Evolutionary conservation across 2,888 invertebrate genomes (phyloP), one percentile per base, ranked within the genome.

Genomic region (Terebella lapidaria): DNA sequence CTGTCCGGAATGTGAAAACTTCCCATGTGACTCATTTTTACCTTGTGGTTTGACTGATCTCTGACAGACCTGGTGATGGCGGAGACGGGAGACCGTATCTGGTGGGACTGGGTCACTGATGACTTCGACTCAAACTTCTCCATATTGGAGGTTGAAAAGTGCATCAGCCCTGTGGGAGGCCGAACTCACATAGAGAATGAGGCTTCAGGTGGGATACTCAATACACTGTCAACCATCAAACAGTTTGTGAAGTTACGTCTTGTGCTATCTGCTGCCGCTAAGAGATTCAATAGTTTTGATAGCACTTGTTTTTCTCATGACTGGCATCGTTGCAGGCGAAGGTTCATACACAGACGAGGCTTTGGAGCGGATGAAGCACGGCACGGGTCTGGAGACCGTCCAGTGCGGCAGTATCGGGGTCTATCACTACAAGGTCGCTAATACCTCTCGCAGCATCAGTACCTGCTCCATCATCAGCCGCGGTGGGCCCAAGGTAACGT

Each of bases 51-150:
- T n/a, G n/a, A n/a, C n/a, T n/a, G n/a, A n/a, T n/a, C n/a, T 26
- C 4, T 66, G 64, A 10, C 66, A 80, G 80, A 80, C 61, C 49
- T 80, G 45, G 63, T 76, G 46, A 70, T 74, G 58, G 74, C 73
- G 10, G 68, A 72, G 59, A 74, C 76, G 22, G 80, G 80, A 4
- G 81, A 81, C 62, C 65, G 77, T 45, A 68, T 81, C 24, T 80
- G 79, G 79, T 80, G 76, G 74, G 70, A 70, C 4, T 81, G 81
- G 81, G 66, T 68, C 15, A 66, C 72, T 4, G 60, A 67, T 26
- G 70, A 72, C n/a, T 71, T 73, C 49, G 71, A 68, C 57, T 68
- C 71, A 15, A 60, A 67, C n/a, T 75, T 74, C 62, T 65, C 65
- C 24, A 67, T 80, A 46, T 65, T 70, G 61, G 77, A 79, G 66